phyloP scores from a whole-genome alignment of 2,888 invertebrate genomes.

The Acanthosepion esculentum region DNA sequence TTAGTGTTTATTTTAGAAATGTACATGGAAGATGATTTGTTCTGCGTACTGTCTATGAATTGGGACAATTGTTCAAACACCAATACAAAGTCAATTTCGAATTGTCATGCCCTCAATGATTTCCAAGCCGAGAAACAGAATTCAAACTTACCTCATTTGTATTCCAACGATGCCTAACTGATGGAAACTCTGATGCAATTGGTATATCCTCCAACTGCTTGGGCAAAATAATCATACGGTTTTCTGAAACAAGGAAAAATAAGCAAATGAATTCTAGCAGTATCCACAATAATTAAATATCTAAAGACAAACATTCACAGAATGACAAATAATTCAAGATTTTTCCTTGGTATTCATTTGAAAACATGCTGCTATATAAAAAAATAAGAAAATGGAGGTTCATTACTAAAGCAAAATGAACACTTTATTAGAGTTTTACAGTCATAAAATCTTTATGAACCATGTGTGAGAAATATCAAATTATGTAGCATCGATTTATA shows the following conservation, averaged over 20 bases:
- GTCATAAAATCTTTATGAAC: no score
- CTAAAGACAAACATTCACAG: background rate
- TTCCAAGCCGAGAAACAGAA: background rate
- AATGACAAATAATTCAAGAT: background rate
- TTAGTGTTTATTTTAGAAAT: no score
- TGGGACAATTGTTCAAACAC: background rate
- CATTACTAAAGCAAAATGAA: no score
- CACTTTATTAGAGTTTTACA: no score
- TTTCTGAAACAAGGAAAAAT: slow-evolving; percentile 49
- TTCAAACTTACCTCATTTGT: slow-evolving; percentile 92
- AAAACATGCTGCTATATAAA: no score
- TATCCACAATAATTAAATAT: background rate
- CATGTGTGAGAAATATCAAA: no score
- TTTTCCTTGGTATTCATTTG: background rate
- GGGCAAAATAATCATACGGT: slow-evolving; percentile 58
- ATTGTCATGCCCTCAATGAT: background rate
- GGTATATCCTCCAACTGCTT: slow-evolving; percentile 90
- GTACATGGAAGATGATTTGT: no score
- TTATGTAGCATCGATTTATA: no score
- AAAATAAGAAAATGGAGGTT: no score
- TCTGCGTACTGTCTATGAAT: background rate
- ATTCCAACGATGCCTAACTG: slow-evolving; percentile 97
- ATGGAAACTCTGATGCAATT: slow-evolving; percentile 94
- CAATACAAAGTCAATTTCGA: background rate
- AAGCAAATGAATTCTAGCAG: background rate